Conservation (phyloP, 2,888 invertebrate genomes). For the Pardosa pseudoannulata region DNA sequence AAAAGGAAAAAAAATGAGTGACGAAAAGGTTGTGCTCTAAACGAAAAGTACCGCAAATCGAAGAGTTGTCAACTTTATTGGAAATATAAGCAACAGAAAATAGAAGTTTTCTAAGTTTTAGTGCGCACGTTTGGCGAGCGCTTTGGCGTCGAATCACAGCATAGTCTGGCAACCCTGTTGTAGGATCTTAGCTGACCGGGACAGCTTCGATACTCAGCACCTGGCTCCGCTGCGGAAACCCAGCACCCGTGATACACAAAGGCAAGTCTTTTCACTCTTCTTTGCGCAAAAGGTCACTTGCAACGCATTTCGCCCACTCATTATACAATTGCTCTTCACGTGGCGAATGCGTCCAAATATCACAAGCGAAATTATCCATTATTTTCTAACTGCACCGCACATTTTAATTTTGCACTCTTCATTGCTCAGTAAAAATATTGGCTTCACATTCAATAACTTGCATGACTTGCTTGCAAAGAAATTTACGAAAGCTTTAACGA, state of each 20-base stretch:
- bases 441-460: not conserved
- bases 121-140: slow-evolving; percentile 44
- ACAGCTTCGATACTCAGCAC: slow-evolving; percentile 38
- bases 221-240: slow-evolving; percentile 32
- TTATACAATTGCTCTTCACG: not conserved
- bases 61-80: not conserved
- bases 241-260: slow-evolving; percentile 17
- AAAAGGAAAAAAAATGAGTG: no score
- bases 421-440: not conserved
- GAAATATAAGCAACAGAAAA: not conserved
- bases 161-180: slow-evolving; percentile 30
- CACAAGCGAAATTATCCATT: not conserved
- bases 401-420: not conserved
- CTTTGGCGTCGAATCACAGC: not conserved
- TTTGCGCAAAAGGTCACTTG: slow-evolving; percentile 53
- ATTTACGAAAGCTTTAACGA: not conserved
- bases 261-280: slow-evolving; percentile 60
- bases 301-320: slow-evolving; percentile 2
- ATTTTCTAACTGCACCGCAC: not conserved
- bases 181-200: slow-evolving; percentile 31
- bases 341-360: not conserved
- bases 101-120: slow-evolving; percentile 14
- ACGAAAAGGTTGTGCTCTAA: no score
- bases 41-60: no score
- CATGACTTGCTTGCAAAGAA: not conserved